These are phyloP conservation scores for Eucriotettix oculatus DNA, from an alignment of 2,888 invertebrate species.

Conservation along the genomic window DNA sequence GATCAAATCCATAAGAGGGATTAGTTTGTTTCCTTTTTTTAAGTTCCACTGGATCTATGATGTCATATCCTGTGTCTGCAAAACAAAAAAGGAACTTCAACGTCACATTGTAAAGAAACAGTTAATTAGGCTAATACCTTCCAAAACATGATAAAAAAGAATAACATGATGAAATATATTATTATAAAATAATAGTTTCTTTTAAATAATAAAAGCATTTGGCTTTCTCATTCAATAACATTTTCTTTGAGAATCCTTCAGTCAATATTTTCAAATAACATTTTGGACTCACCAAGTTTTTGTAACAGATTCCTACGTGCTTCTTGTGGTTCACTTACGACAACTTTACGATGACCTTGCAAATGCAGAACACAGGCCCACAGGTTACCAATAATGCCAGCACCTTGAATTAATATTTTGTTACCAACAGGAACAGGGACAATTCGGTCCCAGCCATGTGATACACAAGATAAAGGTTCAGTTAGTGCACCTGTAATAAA, in stretches of 20 bases:
- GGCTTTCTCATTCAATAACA: too few relatives aligned
- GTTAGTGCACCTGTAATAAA: slow-evolving; percentile 36
- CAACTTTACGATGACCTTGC: slow-evolving; percentile 50
- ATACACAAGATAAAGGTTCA: slow-evolving; percentile 53
- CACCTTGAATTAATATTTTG: slow-evolving; percentile 46
- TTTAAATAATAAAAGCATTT: too few relatives aligned
- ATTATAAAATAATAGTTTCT: too few relatives aligned
- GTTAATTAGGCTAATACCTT: too few relatives aligned
- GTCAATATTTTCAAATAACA: slow-evolving; percentile 12
- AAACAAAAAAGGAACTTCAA: slow-evolving; percentile 11
- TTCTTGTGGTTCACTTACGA: slow-evolving; percentile 46
- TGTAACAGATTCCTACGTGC: slow-evolving; percentile 21
- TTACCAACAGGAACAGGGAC: slow-evolving; percentile 41
- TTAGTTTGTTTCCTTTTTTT: slow-evolving; percentile 21
- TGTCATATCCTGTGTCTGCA: slow-evolving; percentile 41
- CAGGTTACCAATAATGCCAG: slow-evolving; percentile 56
- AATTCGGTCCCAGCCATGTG: slow-evolving; percentile 49
- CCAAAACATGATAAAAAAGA: too few relatives aligned
- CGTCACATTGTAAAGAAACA: too few relatives aligned
- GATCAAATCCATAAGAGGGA: slow-evolving; percentile 36
- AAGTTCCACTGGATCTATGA: slow-evolving; percentile 36
- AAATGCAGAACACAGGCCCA: slow-evolving; percentile 49
- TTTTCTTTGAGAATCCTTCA: too few relatives aligned
- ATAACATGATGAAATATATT: too few relatives aligned
- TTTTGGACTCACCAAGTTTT: slow-evolving; percentile 29